Base-by-base conservation (phyloP, 2,113 vertebrate species). In the Paradoxurus hermaphroditus region DNA sequence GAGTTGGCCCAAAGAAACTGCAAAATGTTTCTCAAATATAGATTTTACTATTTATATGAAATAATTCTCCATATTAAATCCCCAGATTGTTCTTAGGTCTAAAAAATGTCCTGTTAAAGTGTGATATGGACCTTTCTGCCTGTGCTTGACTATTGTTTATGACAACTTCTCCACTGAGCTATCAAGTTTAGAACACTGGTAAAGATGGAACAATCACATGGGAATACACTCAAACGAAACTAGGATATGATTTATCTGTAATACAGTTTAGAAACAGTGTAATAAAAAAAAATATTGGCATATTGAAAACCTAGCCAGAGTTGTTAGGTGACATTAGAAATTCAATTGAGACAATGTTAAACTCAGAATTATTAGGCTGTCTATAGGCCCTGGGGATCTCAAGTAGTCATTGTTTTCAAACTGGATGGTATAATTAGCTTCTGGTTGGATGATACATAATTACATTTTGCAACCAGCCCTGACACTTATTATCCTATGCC, bases 391-490 rank as follows among this genome's bases (percentile, higher is more conserved):
- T 53, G 3, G 23, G 9, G 67, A 86, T 49, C 36, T 95, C 44
- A 72, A 65, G 67, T 79, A 62, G 41, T 93, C 13, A 10, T 39
- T 62, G 56, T 91, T 93, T 91, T 75, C 75, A 78, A 90, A 65
- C 46, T 49, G 16, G 68, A 88, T 70, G n/a, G 53, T 75, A 23
- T 77, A 91, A 73, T 88, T 92, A 96, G 10, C 75, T 93, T 86
- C 68, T 95, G 63, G 86, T 84, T 93, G 86, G n/a, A 75, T 85
- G 77, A 87, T 11, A 46, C 29, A 56, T 73, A 96, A 85, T 87
- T 81, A 79, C 36, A 95, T 31, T 94, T 96, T 92, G 36, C 49
- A 90, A 72, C 70, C 81, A 91, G 85, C 29, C 31, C 75, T 79
- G 46, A 92, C 77, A 79, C 56, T 94, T 92, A 90, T 78, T 92